These are phyloP conservation scores for Neodiprion lecontei DNA, from an alignment of 1,140 invertebrate species.

Conservation along the genomic window DNA sequence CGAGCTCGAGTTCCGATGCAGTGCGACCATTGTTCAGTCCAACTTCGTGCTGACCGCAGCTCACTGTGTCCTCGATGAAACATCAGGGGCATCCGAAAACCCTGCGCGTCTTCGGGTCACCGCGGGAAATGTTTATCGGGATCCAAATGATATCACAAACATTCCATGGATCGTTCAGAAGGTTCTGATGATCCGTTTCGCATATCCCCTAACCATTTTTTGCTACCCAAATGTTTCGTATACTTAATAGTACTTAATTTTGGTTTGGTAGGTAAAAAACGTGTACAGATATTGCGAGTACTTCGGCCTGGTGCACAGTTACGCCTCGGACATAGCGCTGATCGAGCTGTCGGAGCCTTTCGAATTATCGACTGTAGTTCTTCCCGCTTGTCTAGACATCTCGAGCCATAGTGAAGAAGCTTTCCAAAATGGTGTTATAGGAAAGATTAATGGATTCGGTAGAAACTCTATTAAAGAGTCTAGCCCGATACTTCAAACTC, in stretches of 20 bases:
- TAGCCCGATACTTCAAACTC: conserved; percentile 45
- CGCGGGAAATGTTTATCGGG: conserved; percentile 49
- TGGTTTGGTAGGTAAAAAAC: conserved; percentile 46
- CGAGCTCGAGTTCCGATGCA: conserved; percentile 49
- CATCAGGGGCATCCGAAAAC: conserved; percentile 17
- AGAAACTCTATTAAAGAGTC: conserved; percentile 38
- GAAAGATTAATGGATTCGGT: conserved; percentile 56
- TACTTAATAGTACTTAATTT: not conserved
- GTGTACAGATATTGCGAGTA: conserved; percentile 49
- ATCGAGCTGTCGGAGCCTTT: conserved; percentile 43
- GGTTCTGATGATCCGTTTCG: conserved; percentile 24
- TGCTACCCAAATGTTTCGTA: not conserved
- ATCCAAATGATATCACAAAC: conserved; percentile 44
- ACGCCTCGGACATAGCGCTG: conserved; percentile 51
- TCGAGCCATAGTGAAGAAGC: conserved; percentile 21
- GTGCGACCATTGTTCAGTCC: conserved; percentile 51
- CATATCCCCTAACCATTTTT: not conserved
- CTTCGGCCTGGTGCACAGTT: conserved; percentile 46
- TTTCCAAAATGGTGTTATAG: conserved; percentile 39
- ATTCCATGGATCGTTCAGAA: conserved; percentile 37
- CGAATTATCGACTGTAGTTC: conserved; percentile 39
- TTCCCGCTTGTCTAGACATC: conserved; percentile 52
- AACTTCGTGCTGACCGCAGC: conserved; percentile 55
- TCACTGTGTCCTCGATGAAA: conserved; percentile 52
- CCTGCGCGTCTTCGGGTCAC: conserved; percentile 36